phyloP scores from a whole-genome alignment of 2,888 invertebrate genomes.

The Colletes collaris region DNA sequence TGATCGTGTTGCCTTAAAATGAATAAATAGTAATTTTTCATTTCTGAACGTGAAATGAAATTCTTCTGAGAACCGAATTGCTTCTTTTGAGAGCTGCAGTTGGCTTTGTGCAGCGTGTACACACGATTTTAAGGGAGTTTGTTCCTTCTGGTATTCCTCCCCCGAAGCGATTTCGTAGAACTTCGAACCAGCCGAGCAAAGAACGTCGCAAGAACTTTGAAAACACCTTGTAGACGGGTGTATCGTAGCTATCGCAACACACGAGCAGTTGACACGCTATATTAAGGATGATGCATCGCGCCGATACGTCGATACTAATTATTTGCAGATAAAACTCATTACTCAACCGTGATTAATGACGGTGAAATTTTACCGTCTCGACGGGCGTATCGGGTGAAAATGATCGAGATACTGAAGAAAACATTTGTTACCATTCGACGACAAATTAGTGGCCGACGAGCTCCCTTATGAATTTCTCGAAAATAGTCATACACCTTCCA shows the following conservation, averaged over 20 bases:
- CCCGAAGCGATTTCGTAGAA: background rate
- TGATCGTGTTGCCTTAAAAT: too few relatives aligned
- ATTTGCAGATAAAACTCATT: slow-evolving; percentile 75
- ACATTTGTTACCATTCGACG: slow-evolving; percentile 47
- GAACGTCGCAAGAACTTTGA: background rate
- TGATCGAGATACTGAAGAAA: slow-evolving; percentile 46
- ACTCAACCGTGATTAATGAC: slow-evolving; percentile 71
- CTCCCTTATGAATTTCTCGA: background rate
- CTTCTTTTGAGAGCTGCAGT: too few relatives aligned
- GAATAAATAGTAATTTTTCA: too few relatives aligned
- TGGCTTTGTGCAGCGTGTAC: too few relatives aligned
- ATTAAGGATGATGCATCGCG: slow-evolving; percentile 66
- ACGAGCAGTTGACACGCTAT: slow-evolving; percentile 55
- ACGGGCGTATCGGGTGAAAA: slow-evolving; percentile 16
- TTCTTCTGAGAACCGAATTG: too few relatives aligned
- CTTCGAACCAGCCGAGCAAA: background rate
- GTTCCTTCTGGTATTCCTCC: too few relatives aligned
- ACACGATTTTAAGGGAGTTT: too few relatives aligned
- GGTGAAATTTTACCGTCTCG: slow-evolving; percentile 52
- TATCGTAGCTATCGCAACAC: slow-evolving; percentile 15
- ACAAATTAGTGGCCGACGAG: slow-evolving; percentile 17
- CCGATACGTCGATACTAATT: slow-evolving; percentile 72
- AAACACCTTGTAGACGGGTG: background rate
- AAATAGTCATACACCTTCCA: background rate
- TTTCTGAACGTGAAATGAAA: too few relatives aligned